A percentile compares a stretch with the other conserved stretches of the same genome.
Conservation (phyloP, 2,888 invertebrate species). For the Rhimphoctona megacephalus region DNA sequence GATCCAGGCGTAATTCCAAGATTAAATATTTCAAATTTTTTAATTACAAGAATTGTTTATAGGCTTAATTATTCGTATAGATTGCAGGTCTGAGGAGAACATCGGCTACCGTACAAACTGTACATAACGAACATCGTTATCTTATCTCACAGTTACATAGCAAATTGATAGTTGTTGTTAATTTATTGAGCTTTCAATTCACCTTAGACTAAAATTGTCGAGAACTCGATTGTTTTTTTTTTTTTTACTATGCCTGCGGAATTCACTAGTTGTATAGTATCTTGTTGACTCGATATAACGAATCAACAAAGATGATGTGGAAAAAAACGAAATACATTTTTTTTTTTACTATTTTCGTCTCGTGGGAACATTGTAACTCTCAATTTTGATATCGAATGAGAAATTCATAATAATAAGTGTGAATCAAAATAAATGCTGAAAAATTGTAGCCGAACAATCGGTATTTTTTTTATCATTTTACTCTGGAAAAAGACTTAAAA, state of each 20-base stretch:
- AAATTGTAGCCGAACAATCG: background rate
- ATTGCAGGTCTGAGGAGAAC: slow-evolving; percentile 54
- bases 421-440: background rate
- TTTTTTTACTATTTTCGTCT: background rate
- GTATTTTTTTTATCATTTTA: slow-evolving; percentile 13
- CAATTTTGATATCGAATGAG: background rate
- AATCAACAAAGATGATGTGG: slow-evolving; percentile 30
- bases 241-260: slow-evolving; percentile 54
- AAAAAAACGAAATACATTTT: slow-evolving; percentile 21
- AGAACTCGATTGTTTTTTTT: slow-evolving; percentile 32
- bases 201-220: slow-evolving; percentile 56
- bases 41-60: slow-evolving; percentile 51
- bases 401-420: background rate
- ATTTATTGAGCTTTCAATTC: slow-evolving; percentile 57
- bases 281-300: slow-evolving; percentile 51
- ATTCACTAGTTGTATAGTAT: slow-evolving; percentile 49
- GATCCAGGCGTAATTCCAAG: slow-evolving; percentile 60
- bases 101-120: slow-evolving; percentile 51
- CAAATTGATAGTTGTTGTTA: slow-evolving; percentile 44
- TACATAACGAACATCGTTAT: slow-evolving; percentile 53
- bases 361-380: background rate
- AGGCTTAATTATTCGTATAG: slow-evolving; percentile 44
- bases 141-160: slow-evolving; percentile 39
- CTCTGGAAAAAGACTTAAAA: slow-evolving; percentile 72
- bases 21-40: slow-evolving; percentile 58